Percentiles rank a stretch among this genome's conserved stretches.
Conservation (phyloP, 2,888 invertebrate species). For the Drosophila picticornis region DNA sequence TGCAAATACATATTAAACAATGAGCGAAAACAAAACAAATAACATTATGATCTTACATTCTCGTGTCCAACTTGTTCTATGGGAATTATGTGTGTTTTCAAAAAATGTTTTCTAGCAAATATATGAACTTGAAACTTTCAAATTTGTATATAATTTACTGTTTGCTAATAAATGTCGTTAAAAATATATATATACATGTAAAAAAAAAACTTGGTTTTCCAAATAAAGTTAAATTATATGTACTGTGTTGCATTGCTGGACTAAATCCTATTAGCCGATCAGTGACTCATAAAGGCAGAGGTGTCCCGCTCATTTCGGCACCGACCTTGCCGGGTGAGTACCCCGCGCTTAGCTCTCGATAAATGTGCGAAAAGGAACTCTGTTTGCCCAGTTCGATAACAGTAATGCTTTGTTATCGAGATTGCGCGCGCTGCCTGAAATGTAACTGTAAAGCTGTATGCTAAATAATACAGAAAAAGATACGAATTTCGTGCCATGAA, state of each 20-base stretch:
- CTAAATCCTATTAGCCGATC: background rate
- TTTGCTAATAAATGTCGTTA: conserved; percentile 16
- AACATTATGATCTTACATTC: background rate
- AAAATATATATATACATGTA: background rate
- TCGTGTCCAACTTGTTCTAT: background rate
- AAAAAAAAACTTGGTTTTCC: background rate
- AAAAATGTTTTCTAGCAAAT: conserved; percentile 2
- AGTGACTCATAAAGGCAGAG: background rate
- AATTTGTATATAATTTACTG: conserved; percentile 7
- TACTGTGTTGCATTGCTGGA: background rate
- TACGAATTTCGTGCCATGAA: conserved; percentile 65
- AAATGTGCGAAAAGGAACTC: background rate
- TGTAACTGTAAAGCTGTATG: conserved; percentile 30
- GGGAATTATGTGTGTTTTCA: conserved; percentile 6
- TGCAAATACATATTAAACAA: conserved; percentile 21
- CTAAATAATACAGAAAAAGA: background rate
- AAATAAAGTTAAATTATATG: background rate
- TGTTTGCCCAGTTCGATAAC: background rate
- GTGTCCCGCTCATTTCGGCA: background rate
- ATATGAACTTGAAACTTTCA: conserved; percentile 7
- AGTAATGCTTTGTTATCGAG: conserved; percentile 18
- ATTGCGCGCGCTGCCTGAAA: conserved; percentile 38
- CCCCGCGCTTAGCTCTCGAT: background rate
- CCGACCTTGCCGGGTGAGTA: too few relatives aligned
- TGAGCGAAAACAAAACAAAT: background rate